Evolutionary conservation across 1,140 invertebrate species (phyloP).

Genomic region (Ceratoteleas bidentatus): DNA sequence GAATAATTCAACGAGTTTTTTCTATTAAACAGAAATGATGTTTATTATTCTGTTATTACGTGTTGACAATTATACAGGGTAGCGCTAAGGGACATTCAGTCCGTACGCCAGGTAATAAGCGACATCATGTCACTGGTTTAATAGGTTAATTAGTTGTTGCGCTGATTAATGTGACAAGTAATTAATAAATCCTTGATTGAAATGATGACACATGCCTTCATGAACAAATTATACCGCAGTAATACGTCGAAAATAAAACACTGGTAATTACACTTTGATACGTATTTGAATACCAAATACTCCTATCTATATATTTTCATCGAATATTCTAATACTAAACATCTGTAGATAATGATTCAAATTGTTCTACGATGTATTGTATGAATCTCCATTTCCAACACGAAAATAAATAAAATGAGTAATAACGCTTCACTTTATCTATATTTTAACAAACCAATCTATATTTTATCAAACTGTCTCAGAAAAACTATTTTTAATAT

Average conservation of each 20-base stretch:
- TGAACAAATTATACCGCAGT: neutral
- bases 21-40: constrained; percentile 32
- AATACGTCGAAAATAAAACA: neutral
- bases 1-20: neutral
- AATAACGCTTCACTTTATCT: no score
- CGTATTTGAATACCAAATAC: no score
- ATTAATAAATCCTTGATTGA: constrained; percentile 48
- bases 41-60: constrained; percentile 32
- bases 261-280: neutral
- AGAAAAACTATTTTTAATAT: no score
- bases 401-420: no score
- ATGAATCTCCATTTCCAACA: no score
- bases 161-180: constrained; percentile 52
- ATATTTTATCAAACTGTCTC: no score
- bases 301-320: no score
- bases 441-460: no score
- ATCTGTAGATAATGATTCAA: no score
- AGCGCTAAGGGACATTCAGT: constrained; percentile 38
- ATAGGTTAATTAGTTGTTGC: constrained; percentile 49
- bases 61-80: constrained; percentile 44
- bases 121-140: constrained; percentile 34
- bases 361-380: no score
- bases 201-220: constrained; percentile 27
- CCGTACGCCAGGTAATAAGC: constrained; percentile 40
- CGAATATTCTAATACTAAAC: no score